These are phyloP conservation scores for Petrolisthes manimaculis DNA, from an alignment of 2,888 invertebrate genomes.

Conservation along the genomic window DNA sequence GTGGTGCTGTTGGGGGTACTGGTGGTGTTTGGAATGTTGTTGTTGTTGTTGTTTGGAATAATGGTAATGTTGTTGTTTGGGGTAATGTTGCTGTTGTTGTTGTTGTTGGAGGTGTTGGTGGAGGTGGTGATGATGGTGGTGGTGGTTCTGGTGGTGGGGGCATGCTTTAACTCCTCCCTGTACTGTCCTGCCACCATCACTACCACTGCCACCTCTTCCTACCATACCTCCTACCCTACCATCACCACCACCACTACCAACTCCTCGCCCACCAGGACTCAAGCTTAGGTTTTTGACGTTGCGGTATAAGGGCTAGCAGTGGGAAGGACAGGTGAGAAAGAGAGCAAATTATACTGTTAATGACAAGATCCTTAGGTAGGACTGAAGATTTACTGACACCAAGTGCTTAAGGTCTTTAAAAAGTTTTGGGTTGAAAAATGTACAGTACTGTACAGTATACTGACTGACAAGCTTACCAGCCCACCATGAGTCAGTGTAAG, in stretches of 20 bases:
- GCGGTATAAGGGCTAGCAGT: constrained; percentile 46
- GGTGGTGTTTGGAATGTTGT: not conserved
- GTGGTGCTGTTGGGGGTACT: not conserved
- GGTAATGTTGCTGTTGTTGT: not conserved
- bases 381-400: not conserved
- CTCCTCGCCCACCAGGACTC: constrained; percentile 41
- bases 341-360: not conserved
- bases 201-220: not conserved
- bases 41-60: too few species aligned
- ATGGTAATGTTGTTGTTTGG: not conserved
- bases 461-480: too few species aligned
- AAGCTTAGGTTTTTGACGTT: constrained; percentile 57
- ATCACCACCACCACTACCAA: constrained; percentile 6
- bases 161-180: constrained; percentile 19
- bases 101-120: not conserved
- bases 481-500: too few species aligned
- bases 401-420: too few species aligned
- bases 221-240: not conserved
- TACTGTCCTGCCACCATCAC: not conserved
- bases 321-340: constrained; percentile 2
- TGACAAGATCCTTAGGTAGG: not conserved
- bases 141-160: constrained; percentile 39
- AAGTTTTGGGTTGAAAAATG: too few species aligned
- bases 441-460: too few species aligned
- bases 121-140: constrained; percentile 24